phyloP scores from a whole-genome alignment of 1,140 invertebrate species.

The Drosophila mayri region DNA sequence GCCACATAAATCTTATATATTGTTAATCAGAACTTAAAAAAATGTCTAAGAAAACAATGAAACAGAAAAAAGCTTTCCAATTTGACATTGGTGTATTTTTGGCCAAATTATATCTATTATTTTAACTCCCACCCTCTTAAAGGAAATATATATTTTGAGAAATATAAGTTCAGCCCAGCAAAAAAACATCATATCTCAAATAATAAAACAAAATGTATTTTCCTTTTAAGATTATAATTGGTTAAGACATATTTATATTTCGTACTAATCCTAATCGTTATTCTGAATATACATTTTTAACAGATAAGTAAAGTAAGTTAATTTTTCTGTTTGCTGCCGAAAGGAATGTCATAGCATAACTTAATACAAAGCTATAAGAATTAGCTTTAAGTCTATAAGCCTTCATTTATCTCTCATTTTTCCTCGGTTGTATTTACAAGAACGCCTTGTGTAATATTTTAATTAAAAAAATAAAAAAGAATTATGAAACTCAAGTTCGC shows the following conservation, averaged over 20 bases:
- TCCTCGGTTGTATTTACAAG: not conserved
- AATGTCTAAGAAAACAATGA: no score
- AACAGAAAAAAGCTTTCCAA: no score
- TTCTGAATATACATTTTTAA: not conserved
- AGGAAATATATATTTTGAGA: no score
- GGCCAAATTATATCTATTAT: no score
- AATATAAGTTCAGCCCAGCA: no score
- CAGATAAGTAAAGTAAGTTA: not conserved
- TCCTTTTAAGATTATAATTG: not conserved
- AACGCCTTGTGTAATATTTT: not conserved
- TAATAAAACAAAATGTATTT: not conserved
- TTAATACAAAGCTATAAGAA: not conserved
- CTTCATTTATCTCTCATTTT: not conserved
- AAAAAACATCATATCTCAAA: no score
- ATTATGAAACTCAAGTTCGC: not conserved
- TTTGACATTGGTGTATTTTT: no score
- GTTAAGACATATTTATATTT: not conserved
- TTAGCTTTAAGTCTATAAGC: slow-evolving; percentile 5
- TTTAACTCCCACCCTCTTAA: no score
- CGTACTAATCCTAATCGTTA: not conserved
- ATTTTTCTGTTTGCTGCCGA: not conserved
- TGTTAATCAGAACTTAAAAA: no score
- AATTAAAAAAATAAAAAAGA: not conserved
- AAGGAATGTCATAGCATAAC: not conserved
- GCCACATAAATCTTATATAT: no score